These are phyloP conservation scores for Augochlorella aurata DNA, from an alignment of 2,888 invertebrate species.

Conservation along the genomic window DNA sequence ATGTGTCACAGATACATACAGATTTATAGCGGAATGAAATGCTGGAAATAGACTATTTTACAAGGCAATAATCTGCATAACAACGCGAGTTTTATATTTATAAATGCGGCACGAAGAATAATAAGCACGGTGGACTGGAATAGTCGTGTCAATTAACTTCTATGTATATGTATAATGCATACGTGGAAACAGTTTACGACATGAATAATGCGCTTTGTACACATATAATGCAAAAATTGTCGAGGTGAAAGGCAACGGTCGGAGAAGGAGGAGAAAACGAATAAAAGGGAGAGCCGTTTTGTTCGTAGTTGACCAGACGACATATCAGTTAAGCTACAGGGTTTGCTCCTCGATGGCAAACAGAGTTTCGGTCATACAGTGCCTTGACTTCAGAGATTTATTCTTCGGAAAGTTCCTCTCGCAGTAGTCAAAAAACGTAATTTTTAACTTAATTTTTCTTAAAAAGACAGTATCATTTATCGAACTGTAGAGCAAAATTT, in stretches of 20 bases:
- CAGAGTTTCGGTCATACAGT: background rate
- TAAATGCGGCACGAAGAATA: background rate
- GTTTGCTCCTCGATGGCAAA: background rate
- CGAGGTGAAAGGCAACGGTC: constrained; percentile 7
- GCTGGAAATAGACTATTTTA: too few species aligned
- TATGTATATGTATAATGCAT: background rate
- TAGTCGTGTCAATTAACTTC: background rate
- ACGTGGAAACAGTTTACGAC: background rate
- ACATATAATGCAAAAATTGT: background rate
- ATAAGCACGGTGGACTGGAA: background rate
- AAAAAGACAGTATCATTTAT: too few species aligned
- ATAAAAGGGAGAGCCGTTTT: constrained; percentile 13
- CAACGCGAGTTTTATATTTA: background rate
- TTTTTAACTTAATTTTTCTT: too few species aligned
- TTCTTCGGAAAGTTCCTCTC: too few species aligned
- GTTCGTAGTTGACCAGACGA: background rate
- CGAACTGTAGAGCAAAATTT: too few species aligned
- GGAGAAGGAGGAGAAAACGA: constrained; percentile 9
- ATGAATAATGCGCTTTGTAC: constrained; percentile 4
- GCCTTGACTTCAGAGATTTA: background rate
- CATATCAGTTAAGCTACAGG: background rate
- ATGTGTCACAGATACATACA: too few species aligned
- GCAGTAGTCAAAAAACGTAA: too few species aligned
- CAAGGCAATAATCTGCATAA: too few species aligned
- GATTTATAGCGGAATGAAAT: too few species aligned